Evolutionary conservation across 2,888 invertebrate species (phyloP), one percentile per base, ranked within the genome.

Genomic region (Coenonympha arcania): DNA sequence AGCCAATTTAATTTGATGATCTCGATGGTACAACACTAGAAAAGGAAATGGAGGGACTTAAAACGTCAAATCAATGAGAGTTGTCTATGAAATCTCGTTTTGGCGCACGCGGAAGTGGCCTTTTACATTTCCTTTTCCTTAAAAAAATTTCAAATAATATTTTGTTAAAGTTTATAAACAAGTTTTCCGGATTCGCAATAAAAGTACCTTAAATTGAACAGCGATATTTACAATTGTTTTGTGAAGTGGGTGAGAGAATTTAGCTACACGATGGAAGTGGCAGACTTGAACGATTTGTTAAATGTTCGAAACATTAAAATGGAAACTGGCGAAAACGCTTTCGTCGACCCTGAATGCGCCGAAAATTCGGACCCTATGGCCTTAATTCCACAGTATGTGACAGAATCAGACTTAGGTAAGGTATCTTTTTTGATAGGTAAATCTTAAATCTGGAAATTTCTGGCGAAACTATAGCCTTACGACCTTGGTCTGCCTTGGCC

Each of bases 41-140:
- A 37, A 22, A 39, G 31, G 20, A 33, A 48, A 28, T 9, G 6
- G 24, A 9, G 16, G n/a, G 26, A 26, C 15, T 24, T 28, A 28
- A 40, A 42, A 47, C n/a, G n/a, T n/a, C n/a, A n/a, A n/a, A n/a
- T n/a, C n/a, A n/a, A n/a, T n/a, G n/a, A n/a, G n/a, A n/a, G n/a
- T n/a, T n/a, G 63, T 69, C 64, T 68, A 70, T 73, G 65, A 64
- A 52, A 50, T 61, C 26, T 33, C n/a, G 43, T 64, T 59, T 65
- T 62, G 64, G 71, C 76, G 83, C 83, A 84, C 81, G 80, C 84
- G 84, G 85, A 84, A 83, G 82, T 80, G 72, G 68, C 58, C 61
- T 58, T 33, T 11, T 54, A 59, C 63, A 66, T 69, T 74, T 69
- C 71, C 72, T 73, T 82, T 79, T 81, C 80, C 80, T 79, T n/a